Percentiles rank a stretch among this genome's conserved stretches.
These are phyloP conservation scores for Encarsia formosa DNA, from an alignment of 2,888 invertebrate species.

Conservation along the genomic window DNA sequence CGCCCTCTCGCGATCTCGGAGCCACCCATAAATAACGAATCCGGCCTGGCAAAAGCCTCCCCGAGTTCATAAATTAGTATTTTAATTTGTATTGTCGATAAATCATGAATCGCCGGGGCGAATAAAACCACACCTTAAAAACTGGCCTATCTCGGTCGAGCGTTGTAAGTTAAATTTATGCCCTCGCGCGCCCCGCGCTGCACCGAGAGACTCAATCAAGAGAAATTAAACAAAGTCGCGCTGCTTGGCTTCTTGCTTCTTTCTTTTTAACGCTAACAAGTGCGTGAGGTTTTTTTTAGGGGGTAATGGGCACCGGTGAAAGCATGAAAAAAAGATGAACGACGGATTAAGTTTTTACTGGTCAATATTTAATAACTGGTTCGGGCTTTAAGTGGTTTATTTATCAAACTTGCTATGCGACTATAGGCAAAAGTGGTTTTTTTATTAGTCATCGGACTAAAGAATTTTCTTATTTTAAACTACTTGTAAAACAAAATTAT, in stretches of 20 bases:
- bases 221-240: slow-evolving; percentile 23
- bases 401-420: too few relatives aligned
- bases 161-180: slow-evolving; percentile 24
- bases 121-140: slow-evolving; percentile 23
- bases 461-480: too few relatives aligned
- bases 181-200: not conserved
- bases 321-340: too few relatives aligned
- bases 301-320: too few relatives aligned
- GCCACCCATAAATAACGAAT: slow-evolving; percentile 22
- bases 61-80: slow-evolving; percentile 28
- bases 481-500: too few relatives aligned
- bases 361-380: too few relatives aligned
- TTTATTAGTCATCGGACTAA: too few relatives aligned
- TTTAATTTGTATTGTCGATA: slow-evolving; percentile 26
- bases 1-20: slow-evolving; percentile 12
- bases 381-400: too few relatives aligned
- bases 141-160: not conserved
- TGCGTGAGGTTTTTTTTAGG: too few relatives aligned
- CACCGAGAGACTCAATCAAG: slow-evolving; percentile 6
- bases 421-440: too few relatives aligned
- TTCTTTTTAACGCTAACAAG: slow-evolving; percentile 2
- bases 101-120: slow-evolving; percentile 24
- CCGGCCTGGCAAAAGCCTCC: slow-evolving; percentile 13
- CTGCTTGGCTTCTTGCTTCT: too few relatives aligned
- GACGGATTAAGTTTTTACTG: too few relatives aligned